These are phyloP conservation scores for Chromobotia macracanthus DNA, from an alignment of 2,797 vertebrate genomes.

Conservation along the genomic window DNA sequence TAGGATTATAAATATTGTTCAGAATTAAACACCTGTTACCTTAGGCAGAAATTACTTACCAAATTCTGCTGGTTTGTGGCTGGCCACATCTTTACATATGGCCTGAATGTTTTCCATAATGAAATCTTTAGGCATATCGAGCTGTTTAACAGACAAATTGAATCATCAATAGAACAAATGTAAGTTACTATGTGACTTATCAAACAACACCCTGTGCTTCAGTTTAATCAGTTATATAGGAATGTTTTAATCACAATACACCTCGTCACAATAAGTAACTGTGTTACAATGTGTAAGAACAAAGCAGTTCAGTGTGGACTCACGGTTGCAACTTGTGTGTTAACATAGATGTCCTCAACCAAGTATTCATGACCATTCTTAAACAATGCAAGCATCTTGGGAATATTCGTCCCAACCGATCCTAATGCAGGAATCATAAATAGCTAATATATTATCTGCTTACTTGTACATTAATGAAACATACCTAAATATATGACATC, in stretches of 20 bases:
- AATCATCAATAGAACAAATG: not conserved
- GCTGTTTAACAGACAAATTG: constrained; percentile 68
- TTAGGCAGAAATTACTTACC: constrained; percentile 73
- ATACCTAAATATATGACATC: not conserved
- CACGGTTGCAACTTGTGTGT: constrained; percentile 86
- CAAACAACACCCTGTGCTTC: not conserved
- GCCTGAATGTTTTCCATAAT: constrained; percentile 83
- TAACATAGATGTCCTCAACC: constrained; percentile 78
- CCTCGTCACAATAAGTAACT: not conserved
- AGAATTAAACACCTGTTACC: not conserved
- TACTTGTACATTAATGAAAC: not conserved
- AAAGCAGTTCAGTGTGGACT: constrained; percentile 56
- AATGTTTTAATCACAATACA: not conserved
- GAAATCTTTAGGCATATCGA: constrained; percentile 87
- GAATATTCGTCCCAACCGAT: constrained; percentile 80
- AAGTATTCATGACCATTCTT: constrained; percentile 81
- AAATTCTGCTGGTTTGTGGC: constrained; percentile 73
- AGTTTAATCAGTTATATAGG: not conserved
- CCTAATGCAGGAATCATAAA: constrained; percentile 69
- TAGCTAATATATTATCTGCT: not conserved
- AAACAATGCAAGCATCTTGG: constrained; percentile 84
- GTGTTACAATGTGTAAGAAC: not conserved
- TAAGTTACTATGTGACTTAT: not conserved
- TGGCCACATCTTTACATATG: constrained; percentile 82
- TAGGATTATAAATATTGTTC: not conserved